phyloP scores from a whole-genome alignment of 2,797 vertebrate species.

The Molossus alvarezi region DNA sequence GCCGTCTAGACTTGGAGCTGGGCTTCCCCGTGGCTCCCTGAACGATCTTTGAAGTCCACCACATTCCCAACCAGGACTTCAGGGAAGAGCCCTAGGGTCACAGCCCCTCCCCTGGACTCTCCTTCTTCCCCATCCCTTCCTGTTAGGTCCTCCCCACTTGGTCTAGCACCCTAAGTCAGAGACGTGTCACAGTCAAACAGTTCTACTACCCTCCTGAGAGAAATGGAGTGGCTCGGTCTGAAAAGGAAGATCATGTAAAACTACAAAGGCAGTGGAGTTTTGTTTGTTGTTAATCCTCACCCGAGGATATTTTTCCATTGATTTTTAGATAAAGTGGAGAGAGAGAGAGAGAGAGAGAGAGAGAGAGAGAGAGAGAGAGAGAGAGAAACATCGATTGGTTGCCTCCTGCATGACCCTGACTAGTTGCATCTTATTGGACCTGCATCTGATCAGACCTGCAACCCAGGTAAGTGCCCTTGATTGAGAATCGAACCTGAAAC shows the following conservation, averaged over 20 bases:
- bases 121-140: neutral
- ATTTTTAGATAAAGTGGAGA: too few relatives aligned
- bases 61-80: neutral
- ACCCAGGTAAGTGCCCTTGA: too few relatives aligned
- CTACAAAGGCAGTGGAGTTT: neutral
- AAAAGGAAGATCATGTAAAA: neutral
- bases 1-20: neutral
- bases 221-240: neutral
- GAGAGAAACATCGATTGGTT: too few relatives aligned
- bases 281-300: too few relatives aligned
- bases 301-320: too few relatives aligned
- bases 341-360: too few relatives aligned
- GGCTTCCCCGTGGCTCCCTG: neutral
- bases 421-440: too few relatives aligned
- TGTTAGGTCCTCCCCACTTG: neutral
- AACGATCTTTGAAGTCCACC: neutral
- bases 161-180: neutral
- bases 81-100: neutral
- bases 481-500: too few relatives aligned
- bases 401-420: too few relatives aligned
- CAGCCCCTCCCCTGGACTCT: neutral
- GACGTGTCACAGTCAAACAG: neutral
- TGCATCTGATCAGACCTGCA: too few relatives aligned
- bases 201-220: neutral
- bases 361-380: too few relatives aligned